These are phyloP conservation scores for Luscinia luscinia DNA, from an alignment of 2,797 vertebrate species.

Conservation along the genomic window DNA sequence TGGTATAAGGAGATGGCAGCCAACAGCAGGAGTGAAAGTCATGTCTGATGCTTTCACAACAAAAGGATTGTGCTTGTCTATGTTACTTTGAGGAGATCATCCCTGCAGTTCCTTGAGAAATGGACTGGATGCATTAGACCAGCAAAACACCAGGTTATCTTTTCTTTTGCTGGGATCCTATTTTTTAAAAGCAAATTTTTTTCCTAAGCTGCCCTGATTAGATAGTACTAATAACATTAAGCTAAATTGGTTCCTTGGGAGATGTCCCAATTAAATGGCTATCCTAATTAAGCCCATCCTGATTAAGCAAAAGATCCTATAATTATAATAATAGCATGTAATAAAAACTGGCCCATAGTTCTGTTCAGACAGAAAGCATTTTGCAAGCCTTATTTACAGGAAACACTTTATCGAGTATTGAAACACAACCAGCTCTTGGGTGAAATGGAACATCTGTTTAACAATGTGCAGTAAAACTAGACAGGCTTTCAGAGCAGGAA, in stretches of 20 bases:
- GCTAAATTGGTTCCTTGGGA: conserved; percentile 67
- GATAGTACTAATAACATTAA: conserved; percentile 53
- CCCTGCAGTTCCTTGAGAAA: background rate
- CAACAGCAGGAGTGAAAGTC: background rate
- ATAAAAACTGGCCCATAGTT: conserved; percentile 54
- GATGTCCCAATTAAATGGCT: conserved; percentile 70
- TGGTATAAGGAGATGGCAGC: background rate
- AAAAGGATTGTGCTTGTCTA: background rate
- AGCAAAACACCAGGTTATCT: background rate
- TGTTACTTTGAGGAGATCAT: background rate
- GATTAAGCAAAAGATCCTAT: conserved; percentile 68
- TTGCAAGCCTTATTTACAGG: conserved; percentile 59
- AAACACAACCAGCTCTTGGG: conserved; percentile 6
- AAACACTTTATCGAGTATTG: conserved; percentile 19
- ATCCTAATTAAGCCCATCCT: conserved; percentile 70
- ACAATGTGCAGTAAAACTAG: background rate
- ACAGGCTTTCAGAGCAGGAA: background rate
- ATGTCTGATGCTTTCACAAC: background rate
- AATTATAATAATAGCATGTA: conserved; percentile 65
- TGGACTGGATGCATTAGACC: background rate
- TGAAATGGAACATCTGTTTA: conserved; percentile 27
- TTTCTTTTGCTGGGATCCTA: background rate
- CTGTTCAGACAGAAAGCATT: conserved; percentile 38
- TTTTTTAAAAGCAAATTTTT: conserved; percentile 5
- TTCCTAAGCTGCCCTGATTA: conserved; percentile 59